Conservation (phyloP, 1,140 invertebrate species). For the Hermetia illucens region DNA sequence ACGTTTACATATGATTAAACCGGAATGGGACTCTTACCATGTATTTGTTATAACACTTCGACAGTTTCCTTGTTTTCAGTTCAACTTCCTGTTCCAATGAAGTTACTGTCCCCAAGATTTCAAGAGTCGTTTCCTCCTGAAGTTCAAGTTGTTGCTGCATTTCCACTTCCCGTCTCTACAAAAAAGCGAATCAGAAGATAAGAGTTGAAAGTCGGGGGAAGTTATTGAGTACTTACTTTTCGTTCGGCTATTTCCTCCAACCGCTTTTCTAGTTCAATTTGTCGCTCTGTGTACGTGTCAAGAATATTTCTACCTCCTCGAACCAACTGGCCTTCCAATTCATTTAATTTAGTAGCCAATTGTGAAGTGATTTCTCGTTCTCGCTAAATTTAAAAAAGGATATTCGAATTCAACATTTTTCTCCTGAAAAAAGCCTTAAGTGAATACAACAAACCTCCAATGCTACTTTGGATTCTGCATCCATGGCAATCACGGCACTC, state of each 20-base stretch:
- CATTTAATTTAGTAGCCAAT: constrained; percentile 37
- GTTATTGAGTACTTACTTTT: constrained; percentile 52
- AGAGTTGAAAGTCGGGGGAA: constrained; percentile 8
- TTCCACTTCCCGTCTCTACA: constrained; percentile 50
- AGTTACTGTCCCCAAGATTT: constrained; percentile 70
- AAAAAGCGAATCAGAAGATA: not conserved
- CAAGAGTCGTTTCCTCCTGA: constrained; percentile 76
- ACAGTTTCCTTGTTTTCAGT: constrained; percentile 77
- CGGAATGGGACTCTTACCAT: constrained; percentile 27
- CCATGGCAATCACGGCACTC: constrained; percentile 28
- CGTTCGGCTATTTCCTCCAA: constrained; percentile 70
- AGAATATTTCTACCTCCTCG: constrained; percentile 75
- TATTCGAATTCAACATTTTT: constrained; percentile 38
- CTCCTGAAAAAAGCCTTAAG: constrained; percentile 36
- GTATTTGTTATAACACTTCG: constrained; percentile 39
- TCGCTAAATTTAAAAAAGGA: constrained; percentile 15
- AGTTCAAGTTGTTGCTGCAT: constrained; percentile 76
- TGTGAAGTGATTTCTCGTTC: constrained; percentile 34
- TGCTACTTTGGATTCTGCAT: constrained; percentile 29
- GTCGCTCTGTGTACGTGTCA: constrained; percentile 81
- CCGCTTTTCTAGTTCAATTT: constrained; percentile 66
- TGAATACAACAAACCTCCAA: constrained; percentile 30
- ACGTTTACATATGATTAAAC: constrained; percentile 43
- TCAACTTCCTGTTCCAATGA: constrained; percentile 86
- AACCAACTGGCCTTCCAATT: constrained; percentile 78